Evolutionary conservation across 1,140 invertebrate species (phyloP), one percentile per base, ranked within the genome.

Genomic region (Gryllus bimaculatus): DNA sequence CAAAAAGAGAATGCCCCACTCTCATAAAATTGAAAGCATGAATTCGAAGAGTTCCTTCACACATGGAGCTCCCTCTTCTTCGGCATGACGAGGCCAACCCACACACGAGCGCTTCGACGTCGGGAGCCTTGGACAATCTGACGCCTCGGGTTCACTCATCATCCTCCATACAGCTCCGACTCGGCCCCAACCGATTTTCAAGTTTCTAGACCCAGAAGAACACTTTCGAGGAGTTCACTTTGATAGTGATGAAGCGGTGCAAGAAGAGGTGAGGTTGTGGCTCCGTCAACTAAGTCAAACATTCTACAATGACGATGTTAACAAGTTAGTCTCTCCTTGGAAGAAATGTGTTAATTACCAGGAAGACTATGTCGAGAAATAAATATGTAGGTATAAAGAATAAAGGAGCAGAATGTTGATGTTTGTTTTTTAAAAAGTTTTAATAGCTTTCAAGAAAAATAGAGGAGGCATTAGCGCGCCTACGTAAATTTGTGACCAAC

Each of bases 331-430:
- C 10, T 8, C 10, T 12, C 21, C 12, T 75, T 75, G 75, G 75
- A 10, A 75, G 21, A 75, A 75, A n/a, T 75, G 75, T 75, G 75
- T 75, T 75, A 75, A 75, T 21, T 39, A 21, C 75, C 10, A 75
- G 21, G 75, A 21, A n/a, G 75, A 12, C 21, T 20, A 76, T 79
- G 47, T 79, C 12, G 78, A 76, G 39, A 78, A 77, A 79, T 78
- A 78, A n/a, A 78, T 78, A 13, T 13, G 66, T 79, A 76, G 8
- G n/a, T n/a, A 77, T 8, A 21, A 79, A 78, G 13, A 48, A 78
- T 77, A 18, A 76, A 75, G 77, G 12, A 47, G 8, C 13, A 18
- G 77, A 21, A 80, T 7, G 47, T 78, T 21, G 13, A 3, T 73
- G 1, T 1, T 15, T 73, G 13, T 73, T 73, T 15, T 15, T 73